These are phyloP conservation scores for Sitobion miscanthi DNA, from an alignment of 1,140 invertebrate species.

Conservation along the genomic window DNA sequence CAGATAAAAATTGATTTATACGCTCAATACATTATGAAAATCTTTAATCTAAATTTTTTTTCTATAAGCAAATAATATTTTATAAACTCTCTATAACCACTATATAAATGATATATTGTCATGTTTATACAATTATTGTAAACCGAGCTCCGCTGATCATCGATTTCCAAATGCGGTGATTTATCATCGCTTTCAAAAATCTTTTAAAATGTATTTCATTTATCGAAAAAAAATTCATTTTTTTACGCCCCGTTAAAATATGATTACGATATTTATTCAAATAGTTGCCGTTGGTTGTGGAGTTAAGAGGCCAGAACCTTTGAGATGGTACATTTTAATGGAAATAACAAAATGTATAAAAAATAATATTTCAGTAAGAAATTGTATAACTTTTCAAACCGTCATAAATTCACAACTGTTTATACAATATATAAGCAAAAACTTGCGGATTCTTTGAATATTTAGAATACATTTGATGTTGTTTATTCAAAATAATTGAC, in stretches of 20 bases:
- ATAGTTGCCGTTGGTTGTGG: neutral
- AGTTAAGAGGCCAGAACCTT: neutral
- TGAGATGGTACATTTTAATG: neutral
- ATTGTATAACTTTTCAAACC: neutral
- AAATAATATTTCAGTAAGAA: neutral
- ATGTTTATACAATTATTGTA: neutral
- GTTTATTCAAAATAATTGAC: neutral
- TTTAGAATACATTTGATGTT: neutral
- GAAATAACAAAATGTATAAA: neutral
- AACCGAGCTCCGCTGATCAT: neutral
- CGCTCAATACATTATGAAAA: neutral
- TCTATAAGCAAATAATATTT: neutral
- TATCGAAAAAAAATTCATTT: neutral
- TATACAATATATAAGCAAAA: neutral
- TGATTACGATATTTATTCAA: constrained; percentile 7
- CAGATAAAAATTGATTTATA: neutral
- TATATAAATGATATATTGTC: neutral
- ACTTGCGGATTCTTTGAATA: neutral
- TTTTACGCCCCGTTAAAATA: neutral
- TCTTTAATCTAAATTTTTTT: neutral
- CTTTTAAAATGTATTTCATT: neutral
- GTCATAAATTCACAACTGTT: neutral
- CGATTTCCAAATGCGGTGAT: neutral
- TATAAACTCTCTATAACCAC: neutral
- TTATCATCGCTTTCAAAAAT: neutral